Evolutionary conservation across 2,888 invertebrate genomes (phyloP).

Genomic region (Limnephilus lunatus): DNA sequence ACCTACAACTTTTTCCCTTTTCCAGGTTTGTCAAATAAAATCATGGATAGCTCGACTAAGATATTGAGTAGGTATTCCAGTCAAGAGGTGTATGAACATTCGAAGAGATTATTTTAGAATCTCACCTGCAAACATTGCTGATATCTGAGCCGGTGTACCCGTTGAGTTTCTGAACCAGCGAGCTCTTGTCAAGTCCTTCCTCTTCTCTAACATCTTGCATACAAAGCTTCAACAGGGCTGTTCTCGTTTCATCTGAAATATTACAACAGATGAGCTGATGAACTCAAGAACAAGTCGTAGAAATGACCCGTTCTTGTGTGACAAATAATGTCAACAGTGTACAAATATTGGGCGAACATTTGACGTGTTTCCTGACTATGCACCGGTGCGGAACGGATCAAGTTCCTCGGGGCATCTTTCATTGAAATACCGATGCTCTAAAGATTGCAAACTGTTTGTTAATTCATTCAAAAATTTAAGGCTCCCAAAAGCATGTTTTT

Average conservation of each 20-base stretch:
- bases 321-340: too few relatives aligned
- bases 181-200: conserved; percentile 79
- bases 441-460: too few relatives aligned
- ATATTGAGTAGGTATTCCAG: not conserved
- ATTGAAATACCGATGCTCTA: too few relatives aligned
- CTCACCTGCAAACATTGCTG: conserved; percentile 90
- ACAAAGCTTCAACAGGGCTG: conserved; percentile 83
- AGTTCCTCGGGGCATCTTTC: too few relatives aligned
- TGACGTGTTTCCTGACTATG: too few relatives aligned
- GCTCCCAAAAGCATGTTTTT: too few relatives aligned
- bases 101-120: not conserved
- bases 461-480: too few relatives aligned
- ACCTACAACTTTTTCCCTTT: not conserved
- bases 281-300: too few relatives aligned
- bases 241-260: conserved; percentile 80
- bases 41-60: not conserved
- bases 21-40: not conserved
- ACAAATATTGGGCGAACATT: too few relatives aligned
- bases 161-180: conserved; percentile 81
- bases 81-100: not conserved
- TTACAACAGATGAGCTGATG: not conserved
- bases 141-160: conserved; percentile 94
- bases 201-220: conserved; percentile 82
- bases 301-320: too few relatives aligned
- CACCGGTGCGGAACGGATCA: too few relatives aligned